These are phyloP conservation scores for Neopelma chrysocephalum DNA, from an alignment of 2,797 vertebrate species.

Conservation along the genomic window DNA sequence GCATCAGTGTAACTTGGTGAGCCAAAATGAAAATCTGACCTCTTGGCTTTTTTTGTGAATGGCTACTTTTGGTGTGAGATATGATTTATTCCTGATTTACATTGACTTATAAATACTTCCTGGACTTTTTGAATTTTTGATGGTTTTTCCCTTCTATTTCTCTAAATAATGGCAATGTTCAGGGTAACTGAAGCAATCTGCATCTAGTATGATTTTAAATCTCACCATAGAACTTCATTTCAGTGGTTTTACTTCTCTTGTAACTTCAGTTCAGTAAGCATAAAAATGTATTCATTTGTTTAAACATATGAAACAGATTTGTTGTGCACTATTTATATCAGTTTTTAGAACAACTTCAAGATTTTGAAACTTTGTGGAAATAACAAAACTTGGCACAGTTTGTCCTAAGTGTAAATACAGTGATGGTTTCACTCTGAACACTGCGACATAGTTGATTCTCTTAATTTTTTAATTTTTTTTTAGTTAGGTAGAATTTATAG, in stretches of 20 bases:
- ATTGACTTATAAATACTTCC: neutral
- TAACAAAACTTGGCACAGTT: conserved; percentile 9
- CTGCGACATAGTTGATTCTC: neutral
- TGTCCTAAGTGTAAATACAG: neutral
- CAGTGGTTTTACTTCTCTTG: neutral
- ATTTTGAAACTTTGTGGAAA: conserved; percentile 35
- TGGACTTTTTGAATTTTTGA: neutral
- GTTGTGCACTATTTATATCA: conserved; percentile 37
- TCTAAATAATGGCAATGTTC: neutral
- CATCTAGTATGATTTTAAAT: neutral
- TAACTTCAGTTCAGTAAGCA: conserved; percentile 2
- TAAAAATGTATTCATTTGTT: conserved; percentile 17
- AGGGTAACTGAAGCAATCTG: neutral
- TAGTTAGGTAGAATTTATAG: conserved; percentile 20
- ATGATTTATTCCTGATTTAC: neutral
- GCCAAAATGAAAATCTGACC: conserved; percentile 1
- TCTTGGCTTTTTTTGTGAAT: neutral
- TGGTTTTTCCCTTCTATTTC: neutral
- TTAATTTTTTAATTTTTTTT: neutral
- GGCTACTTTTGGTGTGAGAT: neutral
- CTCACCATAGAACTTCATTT: neutral
- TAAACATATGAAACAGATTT: conserved; percentile 26
- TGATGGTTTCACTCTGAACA: neutral
- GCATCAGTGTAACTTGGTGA: neutral
- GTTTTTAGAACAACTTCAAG: conserved; percentile 38